Percentiles rank a stretch among this genome's conserved stretches.
These are phyloP conservation scores for Orthosia gracilis DNA, from an alignment of 2,888 invertebrate species.

Conservation along the genomic window DNA sequence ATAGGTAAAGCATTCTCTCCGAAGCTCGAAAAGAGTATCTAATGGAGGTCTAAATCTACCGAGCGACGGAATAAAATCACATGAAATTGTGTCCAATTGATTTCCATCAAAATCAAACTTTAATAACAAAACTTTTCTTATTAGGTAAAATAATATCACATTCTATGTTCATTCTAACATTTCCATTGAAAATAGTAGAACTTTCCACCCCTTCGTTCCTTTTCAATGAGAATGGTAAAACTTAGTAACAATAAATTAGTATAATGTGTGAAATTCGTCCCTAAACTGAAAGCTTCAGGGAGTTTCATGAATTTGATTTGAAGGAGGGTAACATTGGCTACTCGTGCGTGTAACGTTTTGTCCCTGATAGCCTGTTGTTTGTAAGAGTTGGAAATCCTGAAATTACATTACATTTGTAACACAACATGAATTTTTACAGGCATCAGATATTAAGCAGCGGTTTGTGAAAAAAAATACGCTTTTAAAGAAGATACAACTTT, in stretches of 20 bases:
- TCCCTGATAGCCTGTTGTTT: background rate
- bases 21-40: background rate
- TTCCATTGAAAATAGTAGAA: conserved; percentile 7
- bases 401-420: background rate
- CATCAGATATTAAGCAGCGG: too few species aligned
- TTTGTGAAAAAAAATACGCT: too few species aligned
- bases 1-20: too few species aligned
- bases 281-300: conserved; percentile 20
- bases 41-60: background rate
- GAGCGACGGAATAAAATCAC: background rate
- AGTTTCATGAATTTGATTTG: conserved; percentile 30
- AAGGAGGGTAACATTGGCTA: conserved; percentile 16
- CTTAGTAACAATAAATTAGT: conserved; percentile 3
- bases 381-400: background rate
- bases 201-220: background rate
- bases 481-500: too few species aligned
- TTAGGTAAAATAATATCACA: conserved; percentile 14
- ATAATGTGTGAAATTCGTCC: conserved; percentile 10
- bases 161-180: background rate
- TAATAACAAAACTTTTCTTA: conserved; percentile 17
- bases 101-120: conserved; percentile 3
- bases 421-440: too few species aligned
- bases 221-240: conserved; percentile 9
- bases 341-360: conserved; percentile 20
- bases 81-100: background rate